Evolutionary conservation across 2,797 vertebrate species (phyloP).

Genomic region (Vireo griseus): DNA sequence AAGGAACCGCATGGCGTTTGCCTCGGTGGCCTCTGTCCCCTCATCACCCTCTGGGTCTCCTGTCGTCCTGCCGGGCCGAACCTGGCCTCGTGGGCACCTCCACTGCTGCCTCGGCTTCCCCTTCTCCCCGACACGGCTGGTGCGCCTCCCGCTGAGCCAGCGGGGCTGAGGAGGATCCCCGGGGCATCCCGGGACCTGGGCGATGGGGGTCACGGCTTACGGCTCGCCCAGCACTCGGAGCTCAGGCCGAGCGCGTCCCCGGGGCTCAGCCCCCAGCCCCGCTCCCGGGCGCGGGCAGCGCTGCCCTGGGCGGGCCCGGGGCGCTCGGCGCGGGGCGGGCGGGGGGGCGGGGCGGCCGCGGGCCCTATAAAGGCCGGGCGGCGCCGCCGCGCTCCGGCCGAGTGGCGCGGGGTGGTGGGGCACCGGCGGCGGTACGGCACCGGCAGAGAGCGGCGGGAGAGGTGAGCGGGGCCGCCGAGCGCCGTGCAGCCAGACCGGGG

Average conservation of each 20-base stretch:
- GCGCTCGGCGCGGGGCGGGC: neutral
- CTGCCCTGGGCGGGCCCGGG: neutral
- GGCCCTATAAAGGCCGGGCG: no score
- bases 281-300: neutral
- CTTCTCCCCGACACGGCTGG: neutral
- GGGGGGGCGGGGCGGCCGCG: neutral
- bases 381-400: no score
- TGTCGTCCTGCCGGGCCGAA: neutral
- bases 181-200: neutral
- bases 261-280: neutral
- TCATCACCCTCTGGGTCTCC: accelerated
- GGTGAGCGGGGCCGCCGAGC: no score
- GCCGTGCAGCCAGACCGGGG: neutral
- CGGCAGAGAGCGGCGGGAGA: no score
- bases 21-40: neutral
- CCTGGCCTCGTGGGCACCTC: neutral
- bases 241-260: accelerated
- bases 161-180: no score
- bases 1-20: accelerated
- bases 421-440: accelerated
- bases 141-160: no score
- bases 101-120: accelerated
- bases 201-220: accelerated
- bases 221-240: neutral
- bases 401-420: neutral